phyloP scores from a whole-genome alignment of 2,113 vertebrate species.

The Agapornis roseicollis region DNA sequence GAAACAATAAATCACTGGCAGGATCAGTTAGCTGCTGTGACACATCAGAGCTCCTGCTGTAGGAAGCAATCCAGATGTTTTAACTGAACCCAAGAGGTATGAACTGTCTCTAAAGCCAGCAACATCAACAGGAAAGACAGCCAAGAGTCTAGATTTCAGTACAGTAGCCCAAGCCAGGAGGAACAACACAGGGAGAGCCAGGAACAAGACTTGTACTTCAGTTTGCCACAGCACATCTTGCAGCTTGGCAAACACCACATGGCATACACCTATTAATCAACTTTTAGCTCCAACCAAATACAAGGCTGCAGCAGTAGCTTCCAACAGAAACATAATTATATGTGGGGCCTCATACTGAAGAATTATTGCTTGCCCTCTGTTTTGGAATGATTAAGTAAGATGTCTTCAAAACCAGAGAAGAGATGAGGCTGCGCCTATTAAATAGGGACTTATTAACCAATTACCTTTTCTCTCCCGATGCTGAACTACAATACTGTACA shows the following conservation, averaged over 20 bases:
- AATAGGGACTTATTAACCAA: not conserved
- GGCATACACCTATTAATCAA: not conserved
- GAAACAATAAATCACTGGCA: not conserved
- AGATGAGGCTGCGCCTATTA: not conserved
- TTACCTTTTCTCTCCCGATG: not conserved
- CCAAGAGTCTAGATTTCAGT: not conserved
- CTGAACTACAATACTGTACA: not conserved
- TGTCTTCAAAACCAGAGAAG: not conserved
- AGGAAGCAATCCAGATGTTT: constrained; percentile 1
- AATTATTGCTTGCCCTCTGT: not conserved
- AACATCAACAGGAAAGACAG: not conserved
- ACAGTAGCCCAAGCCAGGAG: not conserved
- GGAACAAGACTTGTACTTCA: not conserved
- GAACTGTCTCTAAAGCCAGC: not conserved
- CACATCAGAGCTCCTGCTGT: not conserved
- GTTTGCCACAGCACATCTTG: not conserved
- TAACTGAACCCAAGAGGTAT: not conserved
- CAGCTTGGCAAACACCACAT: not conserved
- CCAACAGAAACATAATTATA: not conserved
- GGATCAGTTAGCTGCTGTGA: not conserved
- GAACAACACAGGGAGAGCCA: not conserved
- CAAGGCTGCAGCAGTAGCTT: not conserved
- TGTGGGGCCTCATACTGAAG: not conserved
- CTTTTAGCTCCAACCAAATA: not conserved
- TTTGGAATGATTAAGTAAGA: not conserved